Evolutionary conservation across 2,888 invertebrate genomes (phyloP), one percentile per base, ranked within the genome.

Genomic region (Trissolcus japonicus): DNA sequence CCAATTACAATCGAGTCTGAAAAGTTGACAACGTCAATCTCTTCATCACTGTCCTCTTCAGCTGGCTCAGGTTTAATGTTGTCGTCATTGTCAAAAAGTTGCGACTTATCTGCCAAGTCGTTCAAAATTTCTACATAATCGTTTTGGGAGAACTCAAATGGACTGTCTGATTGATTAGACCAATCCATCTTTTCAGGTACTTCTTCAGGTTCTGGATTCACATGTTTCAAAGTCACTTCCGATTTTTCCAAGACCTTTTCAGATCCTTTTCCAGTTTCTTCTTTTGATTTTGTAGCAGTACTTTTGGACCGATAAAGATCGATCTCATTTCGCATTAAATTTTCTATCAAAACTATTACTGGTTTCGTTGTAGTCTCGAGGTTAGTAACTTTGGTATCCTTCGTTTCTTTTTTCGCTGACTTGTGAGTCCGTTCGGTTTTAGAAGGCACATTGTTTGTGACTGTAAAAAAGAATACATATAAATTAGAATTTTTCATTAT

Each of bases 51-150:
- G 9, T 56, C 56, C 40, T 16, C 46, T 6, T 43, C 43, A 7
- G 35, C 6, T 35, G 16, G 56, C 17, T 56, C 56, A 3, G 40
- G 2, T 40, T 56, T 56, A 11, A 56, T 7, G 11, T 56, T 40
- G 1, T 19, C 19, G 11, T 57, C 57, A 21, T 57, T 43, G 13
- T 3, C 13, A 21, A 57, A 57, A 11, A 57, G 43, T 57, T 57
- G 57, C 0, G 57, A 40, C 16, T 57, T 40, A 0, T 43, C 4
- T 13, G 43, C 57, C 1, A 19, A 4, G 21, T 57, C 57, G 43
- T 43, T 43, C 14, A 57, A n/a, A 19, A 19, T n/a, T 35, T 11
- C 35, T 1, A 57, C 21, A 21, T 21, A 57, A 57, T 57, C 57
- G 13, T 16, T n/a, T 11, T 19, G 6, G 2, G 57, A 57, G n/a